These are phyloP conservation scores for Geophilus truncorum DNA, from an alignment of 2,888 invertebrate species.

Conservation along the genomic window DNA sequence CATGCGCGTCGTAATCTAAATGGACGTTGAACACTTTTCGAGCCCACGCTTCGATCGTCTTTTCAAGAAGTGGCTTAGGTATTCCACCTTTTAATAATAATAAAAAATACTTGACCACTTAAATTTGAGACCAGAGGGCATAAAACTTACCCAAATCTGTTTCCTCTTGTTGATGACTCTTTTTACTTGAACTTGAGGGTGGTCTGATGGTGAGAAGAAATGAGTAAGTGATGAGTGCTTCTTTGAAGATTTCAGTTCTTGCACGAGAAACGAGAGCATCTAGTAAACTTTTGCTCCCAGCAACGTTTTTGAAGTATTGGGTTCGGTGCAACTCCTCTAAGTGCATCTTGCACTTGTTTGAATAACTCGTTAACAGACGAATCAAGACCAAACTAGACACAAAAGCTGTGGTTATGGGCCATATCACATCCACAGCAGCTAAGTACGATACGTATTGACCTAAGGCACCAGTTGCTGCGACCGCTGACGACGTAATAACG, in stretches of 20 bases:
- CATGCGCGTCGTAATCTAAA: constrained; percentile 11
- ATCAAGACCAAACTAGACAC: not conserved
- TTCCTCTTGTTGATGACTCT: not conserved
- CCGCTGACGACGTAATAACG: not conserved
- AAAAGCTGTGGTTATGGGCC: constrained; percentile 14
- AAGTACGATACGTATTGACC: not conserved
- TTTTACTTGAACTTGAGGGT: not conserved
- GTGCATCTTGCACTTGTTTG: not conserved
- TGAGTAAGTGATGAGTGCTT: constrained; percentile 27
- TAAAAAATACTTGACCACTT: not conserved
- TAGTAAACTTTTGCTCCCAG: not conserved
- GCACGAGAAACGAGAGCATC: constrained; percentile 15
- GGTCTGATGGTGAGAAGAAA: constrained; percentile 22
- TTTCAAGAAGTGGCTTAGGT: not conserved
- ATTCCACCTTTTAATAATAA: not conserved
- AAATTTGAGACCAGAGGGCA: not conserved
- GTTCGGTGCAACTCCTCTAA: constrained; percentile 17
- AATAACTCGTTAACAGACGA: not conserved
- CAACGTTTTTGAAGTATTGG: constrained; percentile 28
- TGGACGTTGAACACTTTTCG: not conserved
- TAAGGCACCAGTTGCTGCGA: not conserved
- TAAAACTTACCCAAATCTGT: not conserved
- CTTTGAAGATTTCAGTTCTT: constrained; percentile 25
- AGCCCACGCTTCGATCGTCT: constrained; percentile 31
- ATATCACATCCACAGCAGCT: not conserved